These are phyloP conservation scores for Drosophila ficusphila DNA, from an alignment of 1,140 invertebrate species.

Conservation along the genomic window DNA sequence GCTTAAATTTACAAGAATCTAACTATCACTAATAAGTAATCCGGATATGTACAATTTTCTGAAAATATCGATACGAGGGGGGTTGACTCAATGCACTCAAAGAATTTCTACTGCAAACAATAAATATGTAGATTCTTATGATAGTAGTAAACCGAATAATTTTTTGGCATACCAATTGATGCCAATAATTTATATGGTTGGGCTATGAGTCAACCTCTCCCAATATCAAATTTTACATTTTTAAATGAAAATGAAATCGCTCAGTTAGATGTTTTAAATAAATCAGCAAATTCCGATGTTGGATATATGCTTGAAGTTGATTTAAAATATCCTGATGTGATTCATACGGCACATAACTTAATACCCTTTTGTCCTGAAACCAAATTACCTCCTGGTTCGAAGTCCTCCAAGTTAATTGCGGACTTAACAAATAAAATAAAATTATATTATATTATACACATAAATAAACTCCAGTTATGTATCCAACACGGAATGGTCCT, in stretches of 20 bases:
- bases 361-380: not conserved
- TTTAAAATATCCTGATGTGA: not conserved
- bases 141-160: not conserved
- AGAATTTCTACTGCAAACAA: not conserved
- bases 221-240: not conserved
- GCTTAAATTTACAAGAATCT: not conserved
- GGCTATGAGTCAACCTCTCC: not conserved
- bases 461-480: too few species aligned
- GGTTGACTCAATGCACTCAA: conserved; percentile 1
- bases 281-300: not conserved
- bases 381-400: not conserved
- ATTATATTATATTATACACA: too few species aligned
- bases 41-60: conserved; percentile 1
- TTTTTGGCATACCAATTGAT: conserved; percentile 2
- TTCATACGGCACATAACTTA: not conserved
- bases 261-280: not conserved
- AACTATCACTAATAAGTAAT: conserved; percentile 10
- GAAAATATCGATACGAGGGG: not conserved
- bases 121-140: not conserved
- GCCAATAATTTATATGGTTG: not conserved
- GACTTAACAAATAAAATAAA: too few species aligned
- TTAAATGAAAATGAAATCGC: not conserved
- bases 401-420: too few species aligned
- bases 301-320: conserved; percentile 5
- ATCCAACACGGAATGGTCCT: too few species aligned